Evolutionary conservation across 1,140 invertebrate species (phyloP).

Genomic region (Drosophila trapezifrons): DNA sequence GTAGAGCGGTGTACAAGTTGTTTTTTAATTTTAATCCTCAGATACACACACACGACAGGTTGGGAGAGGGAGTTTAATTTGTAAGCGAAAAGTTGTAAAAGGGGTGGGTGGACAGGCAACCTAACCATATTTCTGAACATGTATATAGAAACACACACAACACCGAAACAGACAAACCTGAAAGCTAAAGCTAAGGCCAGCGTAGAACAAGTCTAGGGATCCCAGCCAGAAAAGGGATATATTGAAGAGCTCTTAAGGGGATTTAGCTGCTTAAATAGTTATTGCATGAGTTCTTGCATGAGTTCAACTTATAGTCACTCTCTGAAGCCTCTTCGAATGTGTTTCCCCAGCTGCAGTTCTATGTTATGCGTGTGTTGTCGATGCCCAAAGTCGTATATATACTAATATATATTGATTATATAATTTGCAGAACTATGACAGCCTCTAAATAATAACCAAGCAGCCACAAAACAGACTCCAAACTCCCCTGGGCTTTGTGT

Average conservation of each 20-base stretch:
- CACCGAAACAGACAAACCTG: constrained; percentile 17
- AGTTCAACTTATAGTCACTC: constrained; percentile 25
- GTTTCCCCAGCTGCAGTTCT: constrained; percentile 22
- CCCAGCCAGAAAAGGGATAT: not conserved
- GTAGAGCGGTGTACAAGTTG: constrained; percentile 74
- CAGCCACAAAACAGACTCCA: constrained; percentile 1
- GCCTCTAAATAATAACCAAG: constrained; percentile 5
- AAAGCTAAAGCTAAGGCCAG: constrained; percentile 15
- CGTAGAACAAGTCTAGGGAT: constrained; percentile 8
- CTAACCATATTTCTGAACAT: constrained; percentile 30
- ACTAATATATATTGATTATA: constrained; percentile 27
- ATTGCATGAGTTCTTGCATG: constrained; percentile 28
- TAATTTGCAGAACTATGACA: constrained; percentile 41
- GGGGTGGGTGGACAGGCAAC: constrained; percentile 19
- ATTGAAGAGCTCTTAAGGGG: not conserved
- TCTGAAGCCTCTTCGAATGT: not conserved
- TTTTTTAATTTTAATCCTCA: constrained; percentile 77
- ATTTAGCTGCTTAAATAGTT: constrained; percentile 24
- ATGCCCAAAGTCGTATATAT: constrained; percentile 28
- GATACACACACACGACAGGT: constrained; percentile 25
- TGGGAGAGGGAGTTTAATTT: constrained; percentile 47
- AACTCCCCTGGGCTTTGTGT: constrained; percentile 4
- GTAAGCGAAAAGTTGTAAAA: constrained; percentile 67
- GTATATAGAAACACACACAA: constrained; percentile 38
- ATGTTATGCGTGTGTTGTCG: constrained; percentile 34